Conservation (phyloP, 2,797 vertebrate genomes). For the Aphelocoma californica region DNA sequence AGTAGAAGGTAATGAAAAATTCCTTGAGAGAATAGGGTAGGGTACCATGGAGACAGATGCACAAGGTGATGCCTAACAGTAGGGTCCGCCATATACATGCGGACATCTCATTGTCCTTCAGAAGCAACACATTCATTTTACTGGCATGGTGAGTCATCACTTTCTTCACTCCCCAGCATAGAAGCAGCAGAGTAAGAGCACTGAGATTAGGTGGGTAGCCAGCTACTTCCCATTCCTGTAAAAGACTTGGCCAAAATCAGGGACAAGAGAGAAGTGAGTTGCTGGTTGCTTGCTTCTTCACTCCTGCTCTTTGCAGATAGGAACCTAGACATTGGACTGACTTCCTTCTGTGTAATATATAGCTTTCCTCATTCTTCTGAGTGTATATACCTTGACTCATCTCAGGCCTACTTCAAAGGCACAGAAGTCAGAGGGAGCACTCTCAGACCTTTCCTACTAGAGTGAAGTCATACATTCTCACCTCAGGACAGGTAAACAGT, state of each 20-base stretch:
- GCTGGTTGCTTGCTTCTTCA: background rate
- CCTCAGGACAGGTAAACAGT: background rate
- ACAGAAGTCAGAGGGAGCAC: background rate
- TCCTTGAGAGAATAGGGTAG: background rate
- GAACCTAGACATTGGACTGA: background rate
- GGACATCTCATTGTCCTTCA: background rate
- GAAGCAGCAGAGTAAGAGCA: background rate
- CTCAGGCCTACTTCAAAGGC: slow-evolving; percentile 37
- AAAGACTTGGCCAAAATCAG: background rate
- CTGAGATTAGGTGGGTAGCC: background rate
- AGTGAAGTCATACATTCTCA: background rate
- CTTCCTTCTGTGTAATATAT: background rate
- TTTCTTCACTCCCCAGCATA: background rate
- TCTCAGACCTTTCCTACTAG: background rate
- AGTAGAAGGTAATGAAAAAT: background rate
- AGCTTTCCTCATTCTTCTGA: slow-evolving; percentile 43
- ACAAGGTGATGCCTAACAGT: background rate
- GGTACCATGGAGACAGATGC: background rate
- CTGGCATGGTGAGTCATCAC: fast-evolving
- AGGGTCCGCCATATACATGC: background rate
- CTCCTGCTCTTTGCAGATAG: background rate
- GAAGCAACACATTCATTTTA: background rate
- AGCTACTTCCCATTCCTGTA: background rate
- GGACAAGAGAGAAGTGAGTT: background rate
- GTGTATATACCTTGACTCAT: slow-evolving; percentile 1